phyloP scores from a whole-genome alignment of 2,113 vertebrate genomes.

The Irena cyanogastra region DNA sequence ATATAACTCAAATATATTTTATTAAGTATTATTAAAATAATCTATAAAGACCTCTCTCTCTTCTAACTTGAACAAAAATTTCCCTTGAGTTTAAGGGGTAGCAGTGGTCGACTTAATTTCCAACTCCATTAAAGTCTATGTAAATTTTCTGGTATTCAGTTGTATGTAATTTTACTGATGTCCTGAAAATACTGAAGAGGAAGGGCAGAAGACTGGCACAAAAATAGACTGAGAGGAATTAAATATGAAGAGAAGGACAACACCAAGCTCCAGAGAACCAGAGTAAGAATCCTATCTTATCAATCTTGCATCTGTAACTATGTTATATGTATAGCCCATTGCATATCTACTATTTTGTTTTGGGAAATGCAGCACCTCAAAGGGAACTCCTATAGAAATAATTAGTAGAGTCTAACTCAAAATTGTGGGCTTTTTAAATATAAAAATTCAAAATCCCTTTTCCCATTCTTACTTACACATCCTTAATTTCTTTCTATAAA shows the following conservation, averaged over 20 bases:
- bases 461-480: neutral
- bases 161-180: neutral
- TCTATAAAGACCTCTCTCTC: neutral
- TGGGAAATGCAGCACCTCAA: neutral
- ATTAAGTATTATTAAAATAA: neutral
- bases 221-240: neutral
- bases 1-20: neutral
- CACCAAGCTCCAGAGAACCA: neutral
- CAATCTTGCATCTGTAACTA: neutral
- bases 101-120: neutral
- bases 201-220: neutral
- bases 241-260: neutral
- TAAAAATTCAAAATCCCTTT: neutral
- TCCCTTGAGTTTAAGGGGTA: neutral
- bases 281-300: neutral
- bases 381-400: neutral
- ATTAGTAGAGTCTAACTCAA: neutral
- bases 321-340: neutral
- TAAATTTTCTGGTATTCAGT: neutral
- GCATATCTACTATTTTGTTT: neutral
- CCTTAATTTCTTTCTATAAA: neutral
- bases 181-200: neutral
- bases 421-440: rapidly evolving
- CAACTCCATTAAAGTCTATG: neutral
- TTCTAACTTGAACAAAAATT: neutral